A percentile compares a stretch with the other conserved stretches of the same genome.
phyloP scores from a whole-genome alignment of 1,140 invertebrate genomes.

The Cherax quadricarinatus region DNA sequence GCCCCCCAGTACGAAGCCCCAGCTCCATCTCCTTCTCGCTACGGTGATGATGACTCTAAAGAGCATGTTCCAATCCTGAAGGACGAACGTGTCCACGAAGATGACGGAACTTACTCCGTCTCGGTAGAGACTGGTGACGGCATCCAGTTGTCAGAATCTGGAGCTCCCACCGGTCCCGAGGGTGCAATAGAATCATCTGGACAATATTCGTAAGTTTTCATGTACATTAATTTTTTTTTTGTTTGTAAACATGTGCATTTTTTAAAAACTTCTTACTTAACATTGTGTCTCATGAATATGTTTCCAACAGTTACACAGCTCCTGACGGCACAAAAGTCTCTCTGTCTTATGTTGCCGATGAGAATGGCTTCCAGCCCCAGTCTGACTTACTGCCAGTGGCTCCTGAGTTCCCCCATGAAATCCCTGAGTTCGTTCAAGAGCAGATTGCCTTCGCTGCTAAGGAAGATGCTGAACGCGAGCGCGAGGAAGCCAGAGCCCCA shows the following conservation, averaged over 20 bases:
- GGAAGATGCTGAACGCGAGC: background rate
- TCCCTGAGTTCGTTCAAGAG: background rate
- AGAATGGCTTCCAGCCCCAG: constrained; percentile 39
- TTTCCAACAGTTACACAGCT: constrained; percentile 20
- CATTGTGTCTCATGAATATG: background rate
- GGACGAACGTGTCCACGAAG: constrained; percentile 22
- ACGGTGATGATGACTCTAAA: background rate
- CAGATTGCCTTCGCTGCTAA: background rate
- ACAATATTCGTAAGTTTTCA: background rate
- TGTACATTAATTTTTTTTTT: background rate
- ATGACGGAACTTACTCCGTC: constrained; percentile 54
- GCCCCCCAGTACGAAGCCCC: background rate
- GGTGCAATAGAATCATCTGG: background rate
- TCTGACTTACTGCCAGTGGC: constrained; percentile 43
- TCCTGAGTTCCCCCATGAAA: constrained; percentile 2
- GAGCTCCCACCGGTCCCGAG: background rate
- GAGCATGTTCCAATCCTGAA: background rate
- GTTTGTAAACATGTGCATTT: too few relatives aligned
- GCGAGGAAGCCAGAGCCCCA: too few relatives aligned
- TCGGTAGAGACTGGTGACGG: constrained; percentile 42
- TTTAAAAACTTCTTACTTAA: too few relatives aligned
- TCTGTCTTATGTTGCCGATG: constrained; percentile 29
- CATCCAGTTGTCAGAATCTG: constrained; percentile 17
- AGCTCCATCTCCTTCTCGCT: background rate
- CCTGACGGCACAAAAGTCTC: constrained; percentile 17